A percentile compares a stretch with the other conserved stretches of the same genome.
These are phyloP conservation scores for Esperia sulphurella DNA, from an alignment of 2,888 invertebrate genomes.

Conservation along the genomic window DNA sequence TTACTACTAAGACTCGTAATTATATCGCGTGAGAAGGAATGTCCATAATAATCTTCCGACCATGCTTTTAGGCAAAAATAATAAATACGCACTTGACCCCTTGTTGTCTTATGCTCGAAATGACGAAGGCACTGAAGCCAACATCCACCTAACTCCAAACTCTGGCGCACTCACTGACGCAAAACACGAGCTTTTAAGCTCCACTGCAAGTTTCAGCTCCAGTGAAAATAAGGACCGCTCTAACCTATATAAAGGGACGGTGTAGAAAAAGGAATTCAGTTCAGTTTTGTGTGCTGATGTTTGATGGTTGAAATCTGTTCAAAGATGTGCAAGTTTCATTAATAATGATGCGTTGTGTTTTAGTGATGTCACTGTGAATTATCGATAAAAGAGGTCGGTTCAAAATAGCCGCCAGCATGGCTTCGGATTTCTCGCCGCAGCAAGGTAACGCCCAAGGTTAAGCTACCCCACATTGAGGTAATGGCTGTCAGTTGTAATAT, in stretches of 20 bases:
- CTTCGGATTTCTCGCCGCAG: too few species aligned
- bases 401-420: too few species aligned
- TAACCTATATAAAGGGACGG: slow-evolving; percentile 37
- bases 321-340: background rate
- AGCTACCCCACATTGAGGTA: too few species aligned
- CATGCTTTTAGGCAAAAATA: too few species aligned
- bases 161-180: slow-evolving; percentile 41
- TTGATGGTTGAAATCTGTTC: slow-evolving; percentile 10
- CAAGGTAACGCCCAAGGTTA: too few species aligned
- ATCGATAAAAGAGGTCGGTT: too few species aligned
- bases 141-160: slow-evolving; percentile 17
- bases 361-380: background rate
- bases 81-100: too few species aligned
- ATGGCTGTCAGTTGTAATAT: too few species aligned
- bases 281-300: slow-evolving; percentile 23
- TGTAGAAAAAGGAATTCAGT: slow-evolving; percentile 32
- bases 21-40: too few species aligned
- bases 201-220: slow-evolving; percentile 46
- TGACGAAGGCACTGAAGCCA: background rate
- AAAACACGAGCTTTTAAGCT: slow-evolving; percentile 36
- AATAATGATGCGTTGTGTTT: background rate
- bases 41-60: too few species aligned
- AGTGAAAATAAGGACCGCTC: slow-evolving; percentile 28
- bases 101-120: too few species aligned
- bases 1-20: too few species aligned